Base-by-base conservation (phyloP, 2,888 invertebrate genomes). In the Ophion ventricosus region DNA sequence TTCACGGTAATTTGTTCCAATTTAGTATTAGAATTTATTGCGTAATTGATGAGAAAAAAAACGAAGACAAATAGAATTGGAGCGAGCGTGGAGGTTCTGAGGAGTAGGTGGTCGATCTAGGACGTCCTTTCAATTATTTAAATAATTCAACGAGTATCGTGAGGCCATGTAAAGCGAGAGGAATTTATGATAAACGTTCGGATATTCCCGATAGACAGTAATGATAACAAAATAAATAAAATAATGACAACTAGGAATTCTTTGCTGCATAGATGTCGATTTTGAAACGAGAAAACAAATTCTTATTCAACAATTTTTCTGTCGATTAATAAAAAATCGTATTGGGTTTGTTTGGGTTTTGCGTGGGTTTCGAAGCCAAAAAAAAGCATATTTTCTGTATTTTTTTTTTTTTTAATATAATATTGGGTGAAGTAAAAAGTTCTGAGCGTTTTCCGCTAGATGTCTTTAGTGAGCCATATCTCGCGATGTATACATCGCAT, bases 41-140 rank as follows among this genome's bases (percentile, higher is more conserved):
- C 57, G 20, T 23, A 20, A 57, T 57, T 57, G 8, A 23, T 57
- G 10, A 66, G 25, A 35, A 66, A 40, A 23, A n/a, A 40, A 35
- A 11, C 17, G 20, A 29, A 40, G 61, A 17, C 49, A 67, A 56
- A 79, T 67, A 17, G 11, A 54, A 56, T 14, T 43, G 10, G 20
- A 78, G 20, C 0, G 23, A 63, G 63, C 25, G 29, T 56, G n/a
- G n/a, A 69, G 63, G 59, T 66, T 64, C 23, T 10, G 57, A 59
- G 75, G 64, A 72, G 75, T 70, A 26, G 64, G 49, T 79, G 69
- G 35, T 70, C 56, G 61, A 80, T 77, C 61, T 80, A 76, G 83
- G 80, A 25, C 67, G 56, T 61, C 61, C 29, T 57, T 23, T 57
- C 74, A 54, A 11, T n/a, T 35, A 80, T 80, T 80, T 67, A 23